Evolutionary conservation across 64 coral and sea anemone genomes (phyloP).

Genomic region (Porites lutea): DNA sequence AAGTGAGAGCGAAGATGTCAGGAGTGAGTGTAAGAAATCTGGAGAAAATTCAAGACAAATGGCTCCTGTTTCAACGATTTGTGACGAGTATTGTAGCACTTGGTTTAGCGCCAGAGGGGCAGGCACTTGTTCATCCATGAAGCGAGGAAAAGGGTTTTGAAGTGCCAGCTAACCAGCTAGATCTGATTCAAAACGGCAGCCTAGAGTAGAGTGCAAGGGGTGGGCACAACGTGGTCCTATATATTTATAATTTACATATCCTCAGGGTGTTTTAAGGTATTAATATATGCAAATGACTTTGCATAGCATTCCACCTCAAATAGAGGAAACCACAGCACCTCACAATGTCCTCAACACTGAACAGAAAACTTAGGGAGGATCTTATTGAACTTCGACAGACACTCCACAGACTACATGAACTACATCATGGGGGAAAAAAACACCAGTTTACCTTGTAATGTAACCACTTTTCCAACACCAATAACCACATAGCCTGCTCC

Average conservation of each 20-base stretch:
- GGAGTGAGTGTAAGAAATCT: too few relatives aligned
- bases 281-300: too few relatives aligned
- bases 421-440: neutral
- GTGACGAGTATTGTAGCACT: too few relatives aligned
- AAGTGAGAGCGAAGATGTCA: too few relatives aligned
- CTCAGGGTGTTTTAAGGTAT: too few relatives aligned
- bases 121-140: slow-evolving; percentile 18
- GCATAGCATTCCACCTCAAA: neutral
- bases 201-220: slow-evolving; percentile 31
- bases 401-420: slow-evolving; percentile 1
- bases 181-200: neutral
- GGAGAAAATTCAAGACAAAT: too few relatives aligned
- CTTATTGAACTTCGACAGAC: slow-evolving; percentile 3
- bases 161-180: slow-evolving; percentile 5
- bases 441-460: slow-evolving; percentile 6
- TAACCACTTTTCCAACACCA: slow-evolving; percentile 35
- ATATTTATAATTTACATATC: too few relatives aligned
- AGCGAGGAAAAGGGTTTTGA: neutral
- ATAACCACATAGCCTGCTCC: slow-evolving; percentile 13
- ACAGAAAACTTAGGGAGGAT: slow-evolving; percentile 22
- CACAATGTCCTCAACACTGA: slow-evolving; percentile 8
- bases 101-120: slow-evolving; percentile 16
- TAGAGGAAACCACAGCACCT: neutral
- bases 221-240: neutral
- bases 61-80: too few relatives aligned